Percentiles rank a stretch among this genome's conserved stretches.
phyloP scores from a whole-genome alignment of 2,113 vertebrate species.

The Dipodomys merriami region DNA sequence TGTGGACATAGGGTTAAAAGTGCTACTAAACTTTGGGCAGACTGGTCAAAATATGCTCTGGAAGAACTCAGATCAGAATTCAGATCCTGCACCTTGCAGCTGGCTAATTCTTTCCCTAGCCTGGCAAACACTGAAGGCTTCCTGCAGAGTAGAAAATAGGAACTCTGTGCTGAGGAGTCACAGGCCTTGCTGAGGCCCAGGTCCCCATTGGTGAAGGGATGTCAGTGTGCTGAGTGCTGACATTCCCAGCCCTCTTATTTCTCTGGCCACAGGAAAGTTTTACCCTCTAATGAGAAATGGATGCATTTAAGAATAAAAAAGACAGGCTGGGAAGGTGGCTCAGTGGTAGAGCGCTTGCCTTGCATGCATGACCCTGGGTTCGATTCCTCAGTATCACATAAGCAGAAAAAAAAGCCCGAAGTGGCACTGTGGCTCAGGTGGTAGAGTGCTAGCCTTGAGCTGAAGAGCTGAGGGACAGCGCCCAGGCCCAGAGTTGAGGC shows the following conservation, averaged over 20 bases:
- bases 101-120: neutral
- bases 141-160: neutral
- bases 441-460: too few species aligned
- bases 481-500: too few species aligned
- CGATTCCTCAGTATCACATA: too few species aligned
- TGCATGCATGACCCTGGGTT: too few species aligned
- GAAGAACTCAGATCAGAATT: neutral
- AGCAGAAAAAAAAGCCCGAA: too few species aligned
- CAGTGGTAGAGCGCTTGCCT: too few species aligned
- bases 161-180: neutral
- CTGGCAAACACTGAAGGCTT: neutral
- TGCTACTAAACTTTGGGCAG: neutral
- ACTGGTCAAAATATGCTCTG: neutral
- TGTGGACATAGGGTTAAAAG: neutral
- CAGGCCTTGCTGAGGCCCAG: neutral
- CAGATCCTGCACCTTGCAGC: neutral
- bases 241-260: neutral
- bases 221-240: neutral
- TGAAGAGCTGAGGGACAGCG: too few species aligned
- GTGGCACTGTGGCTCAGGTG: too few species aligned
- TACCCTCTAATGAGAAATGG: neutral
- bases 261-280: neutral
- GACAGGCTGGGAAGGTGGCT: too few species aligned
- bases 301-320: too few species aligned
- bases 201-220: neutral